These are phyloP conservation scores for Cebidichthys violaceus DNA, from an alignment of 2,113 vertebrate genomes.

Conservation along the genomic window DNA sequence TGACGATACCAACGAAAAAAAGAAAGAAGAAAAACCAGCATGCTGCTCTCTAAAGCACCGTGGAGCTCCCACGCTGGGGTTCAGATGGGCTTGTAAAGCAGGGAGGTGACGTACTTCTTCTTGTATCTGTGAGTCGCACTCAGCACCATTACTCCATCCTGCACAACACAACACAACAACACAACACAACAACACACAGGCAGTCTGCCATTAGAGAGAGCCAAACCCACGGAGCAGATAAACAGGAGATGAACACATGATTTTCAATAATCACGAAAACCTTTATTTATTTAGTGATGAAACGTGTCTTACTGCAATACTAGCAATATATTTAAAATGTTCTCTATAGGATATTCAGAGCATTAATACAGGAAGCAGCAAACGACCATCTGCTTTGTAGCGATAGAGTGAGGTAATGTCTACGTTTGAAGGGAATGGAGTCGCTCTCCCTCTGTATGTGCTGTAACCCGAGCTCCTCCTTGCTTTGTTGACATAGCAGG, in stretches of 20 bases:
- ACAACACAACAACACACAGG: constrained; percentile 42
- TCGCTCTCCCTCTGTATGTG: background rate
- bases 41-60: constrained; percentile 52
- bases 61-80: background rate
- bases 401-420: background rate
- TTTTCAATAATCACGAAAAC: background rate
- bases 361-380: background rate
- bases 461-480: background rate
- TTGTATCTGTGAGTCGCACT: constrained; percentile 98
- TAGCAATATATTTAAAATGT: background rate
- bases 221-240: background rate
- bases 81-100: constrained; percentile 88
- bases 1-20: constrained; percentile 18
- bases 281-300: background rate
- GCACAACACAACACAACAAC: constrained; percentile 56
- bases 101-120: constrained; percentile 98
- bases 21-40: constrained; percentile 16
- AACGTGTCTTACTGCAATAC: background rate
- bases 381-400: background rate
- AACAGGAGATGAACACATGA: background rate
- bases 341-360: background rate
- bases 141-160: constrained; percentile 98
- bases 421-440: background rate
- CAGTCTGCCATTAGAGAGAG: background rate
- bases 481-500: no score